Evolutionary conservation across 2,888 invertebrate species (phyloP), one percentile per base, ranked within the genome.

Genomic region (Pollenia labialis): DNA sequence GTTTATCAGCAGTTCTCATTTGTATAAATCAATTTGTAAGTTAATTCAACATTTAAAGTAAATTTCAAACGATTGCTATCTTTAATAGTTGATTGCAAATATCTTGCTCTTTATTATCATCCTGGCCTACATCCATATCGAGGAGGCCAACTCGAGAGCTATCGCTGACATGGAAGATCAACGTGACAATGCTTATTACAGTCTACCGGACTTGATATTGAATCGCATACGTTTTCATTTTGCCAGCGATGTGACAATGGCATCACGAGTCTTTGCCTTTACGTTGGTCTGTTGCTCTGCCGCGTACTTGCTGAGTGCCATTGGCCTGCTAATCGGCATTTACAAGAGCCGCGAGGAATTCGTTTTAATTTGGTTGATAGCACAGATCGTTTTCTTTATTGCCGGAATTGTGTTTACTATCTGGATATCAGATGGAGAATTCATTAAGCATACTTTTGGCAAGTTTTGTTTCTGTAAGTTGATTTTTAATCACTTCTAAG

Each of bases 21-120:
- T 92, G 92, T 85, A 92, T 93, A 77, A 93, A 92, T 88, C 93
- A 93, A 90, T 88, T 93, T 91, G 93, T 93, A 88, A 92, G 93
- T 91, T 50, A 8, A 14, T 16, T 40, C 2, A 2, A 7, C 10
- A 54, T 32, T 66, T 32, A 11, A 48, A 62, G n/a, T 8, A 2
- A 2, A 52, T 56, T 46, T 52, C 23, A 40, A 40, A 6, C 64
- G 46, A 46, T 60, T 18, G 6, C 44, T 88, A 83, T 4, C 6
- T 62, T 75, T 42, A 2, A 16, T 83, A 93, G 93, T 89, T 93
- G n/a, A 90, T 93, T 81, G 92, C 93, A 8, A 93, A 93, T 81
- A 90, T 93, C 16, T 83, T 92, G 42, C 89, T 93, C 40, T 93
- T 93, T 84, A 88, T 93, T 69, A 92, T 93, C 68, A 86, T 93